These are phyloP conservation scores for Chauna torquata DNA, from an alignment of 2,113 vertebrate species.

Conservation along the genomic window DNA sequence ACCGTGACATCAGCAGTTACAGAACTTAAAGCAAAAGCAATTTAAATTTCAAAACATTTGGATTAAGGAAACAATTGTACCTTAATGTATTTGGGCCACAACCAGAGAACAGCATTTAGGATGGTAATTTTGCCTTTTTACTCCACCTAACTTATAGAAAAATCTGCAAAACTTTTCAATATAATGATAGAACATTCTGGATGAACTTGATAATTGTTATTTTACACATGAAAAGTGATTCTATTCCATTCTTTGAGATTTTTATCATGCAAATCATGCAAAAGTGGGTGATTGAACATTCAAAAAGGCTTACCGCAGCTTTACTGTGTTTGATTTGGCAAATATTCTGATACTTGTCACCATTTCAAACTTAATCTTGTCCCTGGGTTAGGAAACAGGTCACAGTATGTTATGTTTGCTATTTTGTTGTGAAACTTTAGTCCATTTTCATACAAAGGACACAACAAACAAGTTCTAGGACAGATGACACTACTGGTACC, in stretches of 20 bases:
- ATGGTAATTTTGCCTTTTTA: not conserved
- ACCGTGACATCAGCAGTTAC: not conserved
- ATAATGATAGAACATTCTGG: conserved; percentile 8
- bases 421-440: conserved; percentile 19
- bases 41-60: not conserved
- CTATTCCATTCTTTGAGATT: conserved; percentile 36
- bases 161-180: not conserved
- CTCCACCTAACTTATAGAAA: not conserved
- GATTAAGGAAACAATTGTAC: conserved; percentile 18
- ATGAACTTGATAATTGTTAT: conserved; percentile 1
- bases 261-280: conserved; percentile 36
- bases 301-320: conserved; percentile 14
- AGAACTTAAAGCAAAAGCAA: not conserved
- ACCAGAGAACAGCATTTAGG: not conserved
- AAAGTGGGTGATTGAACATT: conserved; percentile 34
- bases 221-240: conserved; percentile 24
- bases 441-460: not conserved
- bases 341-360: not conserved
- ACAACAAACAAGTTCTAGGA: not conserved
- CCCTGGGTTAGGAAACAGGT: conserved; percentile 15
- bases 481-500: not conserved
- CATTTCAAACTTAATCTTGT: conserved; percentile 31
- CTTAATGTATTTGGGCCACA: not conserved
- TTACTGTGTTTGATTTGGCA: conserved; percentile 19
- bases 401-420: not conserved